Evolutionary conservation across 2,113 vertebrate genomes (phyloP), one percentile per base, ranked within the genome.

Genomic region (Anguilla japonica): DNA sequence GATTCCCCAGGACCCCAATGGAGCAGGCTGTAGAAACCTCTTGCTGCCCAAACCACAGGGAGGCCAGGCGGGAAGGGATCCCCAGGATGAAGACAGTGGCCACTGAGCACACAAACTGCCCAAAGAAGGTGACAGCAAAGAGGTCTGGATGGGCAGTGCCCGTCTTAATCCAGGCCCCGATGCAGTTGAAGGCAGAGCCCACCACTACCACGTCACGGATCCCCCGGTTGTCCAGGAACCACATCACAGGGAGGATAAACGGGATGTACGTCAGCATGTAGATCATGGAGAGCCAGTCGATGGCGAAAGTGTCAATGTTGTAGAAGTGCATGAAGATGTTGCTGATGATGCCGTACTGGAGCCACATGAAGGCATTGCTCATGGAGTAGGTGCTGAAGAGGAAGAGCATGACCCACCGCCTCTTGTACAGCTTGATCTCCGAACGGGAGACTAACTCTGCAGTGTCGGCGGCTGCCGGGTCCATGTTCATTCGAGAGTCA

Each of bases 151-250:
- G 78, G 43, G 96, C 92, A 82, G 97, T 98, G 84, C 96, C 96
- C 1, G 96, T 88, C 93, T 98, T 98, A 75, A 98, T 96, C 97
- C 97, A 99, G 67, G 97, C 96, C 0, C 98, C 98, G 78, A 97
- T 16, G 85, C 96, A 97, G 53, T 98, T 98, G 84, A 99, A 95
- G 8, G 95, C 96, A 0, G 97, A 93, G 26, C 97, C 97, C 0
- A 88, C 89, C 43, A 98, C 93, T 29, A 97, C 94, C 0, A 96
- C 95, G n/a, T 96, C 88, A 40, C 97, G 95, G 86, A 98, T 92
- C 5, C 97, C 98, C 29, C 90, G 93, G 56, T 89, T 95, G 88
- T 97, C 96, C 88, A 97, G 94, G 89, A 97, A 93, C 96, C 96
- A 97, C 84, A 96, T 93, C 3, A 96, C 95, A 0, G 96, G 96